phyloP scores from a whole-genome alignment of 2,797 vertebrate genomes.

The Tragopan temminckii region DNA sequence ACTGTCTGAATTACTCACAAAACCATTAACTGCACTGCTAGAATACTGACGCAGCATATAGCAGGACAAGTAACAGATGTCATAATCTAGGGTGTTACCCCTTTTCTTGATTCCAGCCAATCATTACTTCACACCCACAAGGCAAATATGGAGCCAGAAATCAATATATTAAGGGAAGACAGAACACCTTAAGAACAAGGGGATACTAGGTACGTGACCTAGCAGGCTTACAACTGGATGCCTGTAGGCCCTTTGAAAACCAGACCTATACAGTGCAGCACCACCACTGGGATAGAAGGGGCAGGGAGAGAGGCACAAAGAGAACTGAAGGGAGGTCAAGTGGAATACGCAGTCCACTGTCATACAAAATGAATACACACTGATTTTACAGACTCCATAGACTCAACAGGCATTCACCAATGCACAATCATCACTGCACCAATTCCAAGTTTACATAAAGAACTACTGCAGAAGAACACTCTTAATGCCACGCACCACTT shows the following conservation, averaged over 20 bases:
- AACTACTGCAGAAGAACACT: not conserved
- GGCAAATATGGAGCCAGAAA: not conserved
- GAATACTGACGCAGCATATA: not conserved
- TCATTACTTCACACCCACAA: not conserved
- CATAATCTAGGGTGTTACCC: not conserved
- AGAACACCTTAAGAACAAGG: not conserved
- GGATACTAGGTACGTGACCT: not conserved
- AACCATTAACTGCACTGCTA: not conserved
- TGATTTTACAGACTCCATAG: not conserved
- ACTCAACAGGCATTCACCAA: rapidly evolving
- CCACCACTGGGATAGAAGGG: not conserved
- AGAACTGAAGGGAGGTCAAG: not conserved
- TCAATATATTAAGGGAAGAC: not conserved
- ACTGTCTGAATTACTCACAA: not conserved
- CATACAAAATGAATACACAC: rapidly evolving
- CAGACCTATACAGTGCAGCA: not conserved
- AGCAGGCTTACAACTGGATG: not conserved
- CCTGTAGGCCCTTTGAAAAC: not conserved
- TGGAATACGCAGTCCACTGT: not conserved
- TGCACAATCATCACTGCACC: not conserved
- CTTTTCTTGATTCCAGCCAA: not conserved
- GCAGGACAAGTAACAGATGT: not conserved
- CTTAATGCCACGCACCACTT: constrained; percentile 29
- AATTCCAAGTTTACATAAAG: not conserved
- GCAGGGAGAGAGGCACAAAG: not conserved